These are phyloP conservation scores for Epizoanthus ramosus DNA, from an alignment of 92 coral and sea anemone species.

Conservation along the genomic window DNA sequence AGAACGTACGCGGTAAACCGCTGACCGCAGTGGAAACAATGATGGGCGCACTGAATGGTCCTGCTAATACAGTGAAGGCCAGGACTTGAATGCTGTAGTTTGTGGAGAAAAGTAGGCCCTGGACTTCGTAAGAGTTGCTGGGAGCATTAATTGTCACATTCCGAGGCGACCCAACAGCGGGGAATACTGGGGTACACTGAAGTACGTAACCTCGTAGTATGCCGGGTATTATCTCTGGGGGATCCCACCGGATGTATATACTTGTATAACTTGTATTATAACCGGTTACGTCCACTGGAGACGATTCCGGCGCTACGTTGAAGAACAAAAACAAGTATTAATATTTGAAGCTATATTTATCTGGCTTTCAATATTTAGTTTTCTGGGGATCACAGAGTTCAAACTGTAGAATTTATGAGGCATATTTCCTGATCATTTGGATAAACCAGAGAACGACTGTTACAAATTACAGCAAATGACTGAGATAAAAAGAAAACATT, in stretches of 20 bases:
- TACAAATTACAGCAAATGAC: too few relatives aligned
- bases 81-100: not conserved
- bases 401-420: too few relatives aligned
- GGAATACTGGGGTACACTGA: not conserved
- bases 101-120: not conserved
- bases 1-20: not conserved
- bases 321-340: not conserved
- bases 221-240: conserved; percentile 1
- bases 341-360: too few relatives aligned
- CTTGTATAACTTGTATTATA: conserved; percentile 12
- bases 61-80: conserved; percentile 3
- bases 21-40: conserved; percentile 1
- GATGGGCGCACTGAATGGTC: conserved; percentile 3
- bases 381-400: too few relatives aligned
- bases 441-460: too few relatives aligned
- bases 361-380: too few relatives aligned
- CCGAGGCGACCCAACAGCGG: not conserved
- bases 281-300: not conserved
- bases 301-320: not conserved
- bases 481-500: too few relatives aligned
- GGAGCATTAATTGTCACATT: not conserved
- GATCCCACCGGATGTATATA: conserved; percentile 1
- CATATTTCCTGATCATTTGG: too few relatives aligned
- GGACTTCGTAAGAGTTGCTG: not conserved
- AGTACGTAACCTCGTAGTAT: conserved; percentile 7